Evolutionary conservation across 1,140 invertebrate species (phyloP).

Genomic region (Ceratoteleas bidentatus): DNA sequence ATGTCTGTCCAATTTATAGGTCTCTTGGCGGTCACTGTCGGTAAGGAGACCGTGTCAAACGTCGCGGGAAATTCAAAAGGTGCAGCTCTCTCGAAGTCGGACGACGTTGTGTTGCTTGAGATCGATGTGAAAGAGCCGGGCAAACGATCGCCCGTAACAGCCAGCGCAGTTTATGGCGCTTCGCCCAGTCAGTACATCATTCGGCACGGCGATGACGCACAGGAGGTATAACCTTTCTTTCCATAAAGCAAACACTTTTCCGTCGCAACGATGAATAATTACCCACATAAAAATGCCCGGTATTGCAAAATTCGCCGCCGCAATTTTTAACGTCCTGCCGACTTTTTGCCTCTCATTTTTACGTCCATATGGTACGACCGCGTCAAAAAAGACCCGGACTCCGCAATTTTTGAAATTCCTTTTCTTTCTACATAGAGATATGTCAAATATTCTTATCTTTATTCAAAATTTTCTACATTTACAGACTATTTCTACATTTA

Average conservation of each 20-base stretch:
- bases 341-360: background rate
- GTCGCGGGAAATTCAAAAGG: conserved; percentile 65
- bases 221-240: conserved; percentile 73
- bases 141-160: conserved; percentile 77
- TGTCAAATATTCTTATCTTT: no score
- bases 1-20: conserved; percentile 57
- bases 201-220: conserved; percentile 75
- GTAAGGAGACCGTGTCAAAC: conserved; percentile 69
- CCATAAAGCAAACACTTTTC: conserved; percentile 41
- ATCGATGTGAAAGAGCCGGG: conserved; percentile 78
- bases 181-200: conserved; percentile 76
- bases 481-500: no score
- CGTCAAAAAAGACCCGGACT: no score
- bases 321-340: conserved; percentile 5
- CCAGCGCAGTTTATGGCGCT: conserved; percentile 74
- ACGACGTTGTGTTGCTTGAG: conserved; percentile 77
- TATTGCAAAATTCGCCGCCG: conserved; percentile 12
- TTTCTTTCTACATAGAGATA: no score
- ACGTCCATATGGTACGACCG: no score
- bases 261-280: conserved; percentile 36
- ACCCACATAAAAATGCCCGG: conserved; percentile 4
- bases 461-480: no score
- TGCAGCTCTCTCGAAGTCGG: conserved; percentile 60
- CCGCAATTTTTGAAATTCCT: no score
- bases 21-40: conserved; percentile 75